Percentiles rank a stretch among this genome's conserved stretches.
These are phyloP conservation scores for Caenorhabditis sp. DNA, from an alignment of 2,888 invertebrate species.

Conservation along the genomic window DNA sequence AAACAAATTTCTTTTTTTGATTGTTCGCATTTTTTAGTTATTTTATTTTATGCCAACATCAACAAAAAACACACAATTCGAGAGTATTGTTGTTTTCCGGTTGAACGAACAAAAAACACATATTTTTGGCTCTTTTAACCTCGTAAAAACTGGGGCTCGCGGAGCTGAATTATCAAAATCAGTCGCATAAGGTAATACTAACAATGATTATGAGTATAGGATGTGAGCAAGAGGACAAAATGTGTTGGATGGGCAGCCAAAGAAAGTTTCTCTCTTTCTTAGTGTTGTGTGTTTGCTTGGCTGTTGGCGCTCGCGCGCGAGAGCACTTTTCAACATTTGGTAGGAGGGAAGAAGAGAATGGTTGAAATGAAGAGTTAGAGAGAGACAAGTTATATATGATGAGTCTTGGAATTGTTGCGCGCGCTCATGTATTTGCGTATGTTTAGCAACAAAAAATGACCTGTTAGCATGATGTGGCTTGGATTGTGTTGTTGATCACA, in stretches of 20 bases:
- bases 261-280: background rate
- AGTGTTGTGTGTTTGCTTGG: background rate
- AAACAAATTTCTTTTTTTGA: background rate
- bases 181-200: background rate
- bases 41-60: background rate
- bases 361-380: slow-evolving; percentile 12
- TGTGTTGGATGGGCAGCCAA: background rate
- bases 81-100: background rate
- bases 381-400: background rate
- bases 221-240: background rate
- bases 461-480: no score
- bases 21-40: background rate
- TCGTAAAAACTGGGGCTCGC: no score
- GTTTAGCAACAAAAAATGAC: no score
- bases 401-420: no score
- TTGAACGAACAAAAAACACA: background rate
- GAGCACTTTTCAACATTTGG: background rate
- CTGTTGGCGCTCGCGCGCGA: background rate
- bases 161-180: no score
- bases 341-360: background rate
- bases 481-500: no score
- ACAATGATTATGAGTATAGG: background rate
- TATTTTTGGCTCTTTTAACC: background rate
- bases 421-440: no score
- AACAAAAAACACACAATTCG: background rate